These are phyloP conservation scores for Aleadryas rufinucha DNA, from an alignment of 2,113 vertebrate genomes.

Conservation along the genomic window DNA sequence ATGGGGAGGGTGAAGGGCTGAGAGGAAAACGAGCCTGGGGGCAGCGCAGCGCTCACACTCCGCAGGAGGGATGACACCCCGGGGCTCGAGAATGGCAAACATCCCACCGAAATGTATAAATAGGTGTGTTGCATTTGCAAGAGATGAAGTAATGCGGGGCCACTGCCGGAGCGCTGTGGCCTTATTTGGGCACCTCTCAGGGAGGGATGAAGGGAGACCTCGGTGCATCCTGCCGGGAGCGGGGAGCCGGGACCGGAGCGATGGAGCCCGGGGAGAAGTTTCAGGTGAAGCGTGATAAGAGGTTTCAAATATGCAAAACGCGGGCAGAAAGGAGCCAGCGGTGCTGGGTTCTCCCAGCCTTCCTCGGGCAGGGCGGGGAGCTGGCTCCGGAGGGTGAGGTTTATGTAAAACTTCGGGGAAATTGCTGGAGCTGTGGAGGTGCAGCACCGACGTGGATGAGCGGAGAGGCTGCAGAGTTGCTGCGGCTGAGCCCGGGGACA, in stretches of 20 bases:
- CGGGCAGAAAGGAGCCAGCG: neutral
- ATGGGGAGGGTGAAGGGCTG: neutral
- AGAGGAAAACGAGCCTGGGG: neutral
- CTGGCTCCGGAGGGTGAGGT: neutral
- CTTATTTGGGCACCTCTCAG: conserved; percentile 43
- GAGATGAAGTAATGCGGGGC: conserved; percentile 35
- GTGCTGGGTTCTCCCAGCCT: neutral
- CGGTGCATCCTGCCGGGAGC: accelerated
- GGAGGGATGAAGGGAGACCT: neutral
- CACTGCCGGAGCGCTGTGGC: neutral
- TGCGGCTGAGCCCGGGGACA: neutral
- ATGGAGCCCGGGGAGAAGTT: neutral
- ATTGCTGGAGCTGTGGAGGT: neutral
- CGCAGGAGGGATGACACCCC: neutral
- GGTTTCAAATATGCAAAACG: neutral
- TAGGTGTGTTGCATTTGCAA: conserved; percentile 37
- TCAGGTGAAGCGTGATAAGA: neutral
- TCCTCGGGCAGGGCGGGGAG: neutral
- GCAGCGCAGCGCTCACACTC: accelerated
- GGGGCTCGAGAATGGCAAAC: neutral
- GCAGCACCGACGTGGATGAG: neutral
- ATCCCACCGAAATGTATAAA: neutral
- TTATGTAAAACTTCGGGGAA: neutral
- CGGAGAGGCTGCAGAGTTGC: neutral
- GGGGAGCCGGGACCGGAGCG: accelerated